Percentiles rank a stretch among this genome's conserved stretches.
These are phyloP conservation scores for Leguminivora glycinivorella DNA, from an alignment of 1,140 invertebrate species.

Conservation along the genomic window DNA sequence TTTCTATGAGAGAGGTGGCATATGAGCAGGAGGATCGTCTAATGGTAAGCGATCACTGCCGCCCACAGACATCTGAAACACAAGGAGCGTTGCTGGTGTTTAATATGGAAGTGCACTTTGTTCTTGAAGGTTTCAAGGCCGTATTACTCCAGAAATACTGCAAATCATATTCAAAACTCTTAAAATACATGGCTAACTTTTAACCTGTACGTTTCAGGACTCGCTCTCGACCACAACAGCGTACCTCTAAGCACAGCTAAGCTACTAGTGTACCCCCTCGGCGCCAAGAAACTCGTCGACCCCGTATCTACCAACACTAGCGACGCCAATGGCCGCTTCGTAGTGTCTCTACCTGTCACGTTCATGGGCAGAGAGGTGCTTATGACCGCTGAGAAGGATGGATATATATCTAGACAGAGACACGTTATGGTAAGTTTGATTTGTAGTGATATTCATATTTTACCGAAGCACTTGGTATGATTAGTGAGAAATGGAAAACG, in stretches of 20 bases:
- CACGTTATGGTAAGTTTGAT: constrained; percentile 52
- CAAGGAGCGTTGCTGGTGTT: too few species aligned
- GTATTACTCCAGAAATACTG: too few species aligned
- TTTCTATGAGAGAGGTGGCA: too few species aligned
- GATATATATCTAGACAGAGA: constrained; percentile 50
- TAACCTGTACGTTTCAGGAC: constrained; percentile 39
- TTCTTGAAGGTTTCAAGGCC: too few species aligned
- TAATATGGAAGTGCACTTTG: too few species aligned
- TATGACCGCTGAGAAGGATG: constrained; percentile 43
- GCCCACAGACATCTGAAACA: too few species aligned
- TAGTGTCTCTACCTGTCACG: constrained; percentile 47
- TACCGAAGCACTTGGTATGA: too few species aligned
- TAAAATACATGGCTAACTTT: too few species aligned
- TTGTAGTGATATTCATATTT: too few species aligned
- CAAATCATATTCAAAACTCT: not conserved
- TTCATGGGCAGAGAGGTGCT: constrained; percentile 56
- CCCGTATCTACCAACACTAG: constrained; percentile 40
- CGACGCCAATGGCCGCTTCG: constrained; percentile 51
- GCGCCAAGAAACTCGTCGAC: constrained; percentile 31
- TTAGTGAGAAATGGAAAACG: too few species aligned
- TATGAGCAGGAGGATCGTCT: too few species aligned
- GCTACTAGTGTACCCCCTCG: constrained; percentile 42
- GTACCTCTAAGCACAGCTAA: constrained; percentile 39
- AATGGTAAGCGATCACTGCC: too few species aligned
- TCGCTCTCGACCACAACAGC: constrained; percentile 54